Percentiles rank a stretch among this genome's conserved stretches.
phyloP scores from a whole-genome alignment of 2,888 invertebrate genomes.

The Agriopis leucophaearia region DNA sequence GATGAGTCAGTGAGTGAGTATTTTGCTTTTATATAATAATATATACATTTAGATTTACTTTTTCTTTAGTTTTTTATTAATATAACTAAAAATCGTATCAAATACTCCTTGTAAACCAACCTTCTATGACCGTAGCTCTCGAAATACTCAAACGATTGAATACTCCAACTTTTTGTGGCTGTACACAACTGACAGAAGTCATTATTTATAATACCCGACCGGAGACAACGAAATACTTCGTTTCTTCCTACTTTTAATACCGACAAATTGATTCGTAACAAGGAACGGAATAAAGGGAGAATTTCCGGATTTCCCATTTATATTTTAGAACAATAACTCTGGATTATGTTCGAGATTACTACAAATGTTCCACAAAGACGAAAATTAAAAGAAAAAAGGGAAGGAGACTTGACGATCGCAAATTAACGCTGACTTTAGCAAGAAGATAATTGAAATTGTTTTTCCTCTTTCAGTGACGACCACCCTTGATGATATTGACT shows the following conservation, averaged over 20 bases:
- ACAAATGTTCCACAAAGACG: slow-evolving; percentile 36
- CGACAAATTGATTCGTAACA: slow-evolving; percentile 52
- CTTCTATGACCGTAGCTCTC: neutral
- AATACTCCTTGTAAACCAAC: neutral
- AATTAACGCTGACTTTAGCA: slow-evolving; percentile 14
- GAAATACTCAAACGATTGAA: slow-evolving; percentile 1
- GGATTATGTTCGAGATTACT: slow-evolving; percentile 33
- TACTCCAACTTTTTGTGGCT: slow-evolving; percentile 26
- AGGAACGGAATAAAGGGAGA: slow-evolving; percentile 40
- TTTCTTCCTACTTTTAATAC: slow-evolving; percentile 48
- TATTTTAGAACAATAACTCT: slow-evolving; percentile 40
- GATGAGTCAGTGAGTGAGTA: too few species aligned
- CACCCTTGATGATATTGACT: neutral
- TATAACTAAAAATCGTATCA: too few species aligned
- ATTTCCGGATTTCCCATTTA: slow-evolving; percentile 47
- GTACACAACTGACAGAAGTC: slow-evolving; percentile 29
- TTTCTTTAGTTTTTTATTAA: too few species aligned
- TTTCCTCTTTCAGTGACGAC: slow-evolving; percentile 6
- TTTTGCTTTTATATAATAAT: too few species aligned
- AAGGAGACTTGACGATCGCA: slow-evolving; percentile 13
- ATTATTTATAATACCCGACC: slow-evolving; percentile 34
- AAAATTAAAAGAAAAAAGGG: slow-evolving; percentile 26
- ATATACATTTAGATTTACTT: too few species aligned
- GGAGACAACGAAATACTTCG: slow-evolving; percentile 41
- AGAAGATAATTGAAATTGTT: slow-evolving; percentile 14